Evolutionary conservation across 2,797 vertebrate genomes (phyloP), one percentile per base, ranked within the genome.

Genomic region (Gallirallus australis): DNA sequence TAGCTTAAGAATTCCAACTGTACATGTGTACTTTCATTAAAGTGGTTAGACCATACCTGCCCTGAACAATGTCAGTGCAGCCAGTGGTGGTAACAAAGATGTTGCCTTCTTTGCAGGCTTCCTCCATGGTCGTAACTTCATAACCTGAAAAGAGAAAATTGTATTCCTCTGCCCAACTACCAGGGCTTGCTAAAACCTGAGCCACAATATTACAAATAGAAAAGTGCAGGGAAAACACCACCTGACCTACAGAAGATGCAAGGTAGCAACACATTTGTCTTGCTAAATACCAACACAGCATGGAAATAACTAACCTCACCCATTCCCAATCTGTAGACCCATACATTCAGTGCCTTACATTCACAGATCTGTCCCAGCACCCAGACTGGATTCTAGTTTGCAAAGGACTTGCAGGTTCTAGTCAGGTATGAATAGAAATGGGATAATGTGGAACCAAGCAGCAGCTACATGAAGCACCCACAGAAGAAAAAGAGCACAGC

Each of bases 81-180:
- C 99, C 99, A 0, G 99, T 99, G 93, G 99, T 99, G 61, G 99
- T 99, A 93, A 99, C 99, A 89, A 99, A 99, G 95, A 99, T 99
- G 97, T 99, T 99, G 86, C 99, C 99, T 80, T 99, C 99, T 96
- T 98, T 98, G 85, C 98, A 99, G 28, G 99, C 99, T 81, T 99
- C 99, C 4, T 99, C 99, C 99, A 99, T 99, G 82, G 99, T 99
- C 68, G 99, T 99, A 33, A 99, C 99, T 95, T 99, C 99, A 57
- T 99, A 99, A 82, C 99, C 99, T 99, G 79, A 45, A 92, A 94
- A 79, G 54, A 92, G 21, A 92, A 75, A 31, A 27, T 9, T 14
- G 76, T 54, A 56, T 9, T 84, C 27, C 17, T 76, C n/a, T 50
- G 33, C 6, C 28, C 75, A 66, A 48, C 7, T 21, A 65, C 21